Evolutionary conservation across 2,888 invertebrate genomes (phyloP).

Genomic region (Stictocephala bisonia): DNA sequence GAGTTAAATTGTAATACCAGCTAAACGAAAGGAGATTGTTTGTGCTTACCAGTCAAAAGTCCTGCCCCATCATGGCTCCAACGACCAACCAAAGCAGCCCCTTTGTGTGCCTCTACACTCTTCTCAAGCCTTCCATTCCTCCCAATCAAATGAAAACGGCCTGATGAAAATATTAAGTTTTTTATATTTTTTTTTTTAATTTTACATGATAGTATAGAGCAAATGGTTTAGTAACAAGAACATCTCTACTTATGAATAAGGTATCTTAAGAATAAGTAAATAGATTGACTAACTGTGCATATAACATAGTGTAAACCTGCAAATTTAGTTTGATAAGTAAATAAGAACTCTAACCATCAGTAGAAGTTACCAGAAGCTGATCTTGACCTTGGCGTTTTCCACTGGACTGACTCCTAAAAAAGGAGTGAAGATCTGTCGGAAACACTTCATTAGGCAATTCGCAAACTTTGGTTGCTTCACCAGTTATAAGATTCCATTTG

Average conservation of each 20-base stretch:
- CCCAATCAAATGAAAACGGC: slow-evolving; percentile 87
- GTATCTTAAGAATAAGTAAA: too few relatives aligned
- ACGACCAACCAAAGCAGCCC: slow-evolving; percentile 87
- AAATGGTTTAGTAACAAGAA: too few relatives aligned
- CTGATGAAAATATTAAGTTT: too few relatives aligned
- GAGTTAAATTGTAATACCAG: too few relatives aligned
- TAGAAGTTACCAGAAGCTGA: slow-evolving; percentile 85
- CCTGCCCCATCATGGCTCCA: slow-evolving; percentile 98
- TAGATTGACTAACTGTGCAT: neutral
- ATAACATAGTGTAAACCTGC: neutral
- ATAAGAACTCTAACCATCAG: slow-evolving; percentile 84
- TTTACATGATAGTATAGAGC: too few relatives aligned
- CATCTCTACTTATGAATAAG: too few relatives aligned
- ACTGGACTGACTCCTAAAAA: slow-evolving; percentile 69
- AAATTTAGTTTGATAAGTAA: neutral
- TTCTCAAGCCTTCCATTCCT: slow-evolving; percentile 93
- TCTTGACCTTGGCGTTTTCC: slow-evolving; percentile 72
- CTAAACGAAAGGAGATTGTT: too few relatives aligned
- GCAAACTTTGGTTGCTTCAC: slow-evolving; percentile 80
- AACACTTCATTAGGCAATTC: slow-evolving; percentile 86
- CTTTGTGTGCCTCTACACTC: slow-evolving; percentile 90
- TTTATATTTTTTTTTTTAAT: too few relatives aligned
- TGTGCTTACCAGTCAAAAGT: slow-evolving; percentile 80
- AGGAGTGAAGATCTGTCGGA: slow-evolving; percentile 92
- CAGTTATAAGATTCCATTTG: slow-evolving; percentile 87